A percentile compares a stretch with the other conserved stretches of the same genome.
These are phyloP conservation scores for Casuarius casuarius DNA, from an alignment of 2,113 vertebrate genomes.

Conservation along the genomic window DNA sequence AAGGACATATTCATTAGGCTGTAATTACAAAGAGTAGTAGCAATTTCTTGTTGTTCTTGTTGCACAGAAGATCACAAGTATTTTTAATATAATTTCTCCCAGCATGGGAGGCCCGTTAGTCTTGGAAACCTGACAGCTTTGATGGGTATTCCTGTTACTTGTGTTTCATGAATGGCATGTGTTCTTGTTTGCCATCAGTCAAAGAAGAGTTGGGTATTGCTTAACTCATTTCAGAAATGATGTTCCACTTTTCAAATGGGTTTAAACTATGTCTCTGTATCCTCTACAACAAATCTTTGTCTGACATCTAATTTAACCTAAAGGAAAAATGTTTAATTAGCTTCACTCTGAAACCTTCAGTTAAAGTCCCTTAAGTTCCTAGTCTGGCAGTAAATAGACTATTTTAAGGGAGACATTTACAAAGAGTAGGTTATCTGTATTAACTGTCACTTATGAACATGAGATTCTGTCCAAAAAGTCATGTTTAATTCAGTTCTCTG, in stretches of 20 bases:
- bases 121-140: background rate
- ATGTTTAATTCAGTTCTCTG: background rate
- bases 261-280: background rate
- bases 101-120: constrained; percentile 4
- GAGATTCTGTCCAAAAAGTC: background rate
- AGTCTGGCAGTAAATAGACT: background rate
- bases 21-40: background rate
- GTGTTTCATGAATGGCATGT: background rate
- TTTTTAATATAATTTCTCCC: constrained; percentile 7
- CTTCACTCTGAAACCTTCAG: background rate
- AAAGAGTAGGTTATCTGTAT: background rate
- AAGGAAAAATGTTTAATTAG: constrained; percentile 23
- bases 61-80: background rate
- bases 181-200: background rate
- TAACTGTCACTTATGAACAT: background rate
- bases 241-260: background rate
- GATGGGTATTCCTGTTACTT: constrained; percentile 15
- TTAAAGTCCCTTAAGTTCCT: background rate
- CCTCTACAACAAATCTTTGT: background rate
- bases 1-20: background rate
- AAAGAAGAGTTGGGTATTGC: background rate
- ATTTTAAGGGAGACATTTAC: background rate
- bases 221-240: background rate
- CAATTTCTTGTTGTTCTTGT: background rate
- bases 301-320: constrained; percentile 24